Conservation (phyloP, 2,888 invertebrate genomes). For the Aphidius colemani region DNA sequence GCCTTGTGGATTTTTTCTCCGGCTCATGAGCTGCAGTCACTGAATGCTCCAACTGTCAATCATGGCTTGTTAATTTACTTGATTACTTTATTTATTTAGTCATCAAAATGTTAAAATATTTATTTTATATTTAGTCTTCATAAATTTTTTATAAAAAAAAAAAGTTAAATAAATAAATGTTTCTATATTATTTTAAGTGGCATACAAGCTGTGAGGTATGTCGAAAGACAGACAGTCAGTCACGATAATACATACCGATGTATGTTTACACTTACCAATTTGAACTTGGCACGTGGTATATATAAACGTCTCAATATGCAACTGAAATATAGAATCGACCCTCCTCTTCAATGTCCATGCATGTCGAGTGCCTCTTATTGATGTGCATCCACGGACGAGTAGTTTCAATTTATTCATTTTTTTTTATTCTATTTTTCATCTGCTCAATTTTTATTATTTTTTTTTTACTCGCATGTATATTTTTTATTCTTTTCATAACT, state of each 20-base stretch:
- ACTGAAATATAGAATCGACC: too few relatives aligned
- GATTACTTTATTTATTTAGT: not conserved
- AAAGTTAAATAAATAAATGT: not conserved
- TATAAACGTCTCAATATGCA: slow-evolving; percentile 20
- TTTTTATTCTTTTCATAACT: too few relatives aligned
- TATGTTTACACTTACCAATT: slow-evolving; percentile 34
- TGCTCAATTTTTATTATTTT: not conserved
- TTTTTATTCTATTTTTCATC: not conserved
- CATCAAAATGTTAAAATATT: too few relatives aligned
- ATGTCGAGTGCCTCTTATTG: slow-evolving; percentile 3
- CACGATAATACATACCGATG: slow-evolving; percentile 38
- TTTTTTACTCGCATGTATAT: not conserved
- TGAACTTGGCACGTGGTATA: slow-evolving; percentile 33
- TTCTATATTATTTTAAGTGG: slow-evolving; percentile 1
- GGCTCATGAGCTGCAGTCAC: too few relatives aligned
- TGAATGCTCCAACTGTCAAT: too few relatives aligned
- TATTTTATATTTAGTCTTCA: too few relatives aligned
- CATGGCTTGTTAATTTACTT: not conserved
- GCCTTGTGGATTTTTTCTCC: too few relatives aligned
- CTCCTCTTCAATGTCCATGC: too few relatives aligned
- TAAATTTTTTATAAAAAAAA: too few relatives aligned
- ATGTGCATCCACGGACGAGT: slow-evolving; percentile 18
- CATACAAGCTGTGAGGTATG: slow-evolving; percentile 29
- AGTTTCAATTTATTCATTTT: slow-evolving; percentile 5
- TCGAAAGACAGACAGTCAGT: slow-evolving; percentile 33